These are phyloP conservation scores for Leptatherina wallacei DNA, from an alignment of 2,797 vertebrate genomes.

Conservation along the genomic window DNA sequence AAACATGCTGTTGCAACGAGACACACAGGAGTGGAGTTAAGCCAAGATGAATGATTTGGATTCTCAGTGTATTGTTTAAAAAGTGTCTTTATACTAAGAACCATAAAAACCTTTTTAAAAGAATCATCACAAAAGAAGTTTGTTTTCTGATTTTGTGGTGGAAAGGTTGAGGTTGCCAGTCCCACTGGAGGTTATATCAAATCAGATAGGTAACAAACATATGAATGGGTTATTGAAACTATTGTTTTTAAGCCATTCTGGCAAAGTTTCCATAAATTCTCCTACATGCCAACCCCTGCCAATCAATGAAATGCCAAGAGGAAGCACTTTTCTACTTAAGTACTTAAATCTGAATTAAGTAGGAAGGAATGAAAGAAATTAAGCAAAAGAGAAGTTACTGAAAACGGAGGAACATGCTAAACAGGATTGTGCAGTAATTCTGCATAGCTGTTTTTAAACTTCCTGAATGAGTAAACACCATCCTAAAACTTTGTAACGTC, in stretches of 20 bases:
- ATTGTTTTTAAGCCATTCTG: no score
- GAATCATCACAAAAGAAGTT: no score
- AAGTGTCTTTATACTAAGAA: not conserved
- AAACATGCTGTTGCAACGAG: slow-evolving; percentile 55
- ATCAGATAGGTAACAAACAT: no score
- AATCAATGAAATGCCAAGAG: no score
- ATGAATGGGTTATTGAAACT: no score
- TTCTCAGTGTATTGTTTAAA: not conserved
- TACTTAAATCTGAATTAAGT: not conserved
- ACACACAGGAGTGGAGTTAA: slow-evolving; percentile 2
- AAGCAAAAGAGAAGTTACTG: not conserved
- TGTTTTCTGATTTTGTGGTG: no score
- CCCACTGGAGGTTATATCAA: no score
- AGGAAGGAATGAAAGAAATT: no score
- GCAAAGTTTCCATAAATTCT: no score
- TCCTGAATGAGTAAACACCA: not conserved
- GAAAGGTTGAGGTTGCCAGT: no score
- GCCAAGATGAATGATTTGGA: not conserved
- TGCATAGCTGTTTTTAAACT: not conserved
- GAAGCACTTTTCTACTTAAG: not conserved
- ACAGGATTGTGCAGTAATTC: not conserved
- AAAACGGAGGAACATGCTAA: slow-evolving; percentile 1
- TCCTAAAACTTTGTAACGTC: not conserved
- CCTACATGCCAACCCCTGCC: no score
- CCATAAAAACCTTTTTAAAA: not conserved